Evolutionary conservation across 2,113 vertebrate genomes (phyloP), one percentile per base, ranked within the genome.

Genomic region (Microtus oregoni): DNA sequence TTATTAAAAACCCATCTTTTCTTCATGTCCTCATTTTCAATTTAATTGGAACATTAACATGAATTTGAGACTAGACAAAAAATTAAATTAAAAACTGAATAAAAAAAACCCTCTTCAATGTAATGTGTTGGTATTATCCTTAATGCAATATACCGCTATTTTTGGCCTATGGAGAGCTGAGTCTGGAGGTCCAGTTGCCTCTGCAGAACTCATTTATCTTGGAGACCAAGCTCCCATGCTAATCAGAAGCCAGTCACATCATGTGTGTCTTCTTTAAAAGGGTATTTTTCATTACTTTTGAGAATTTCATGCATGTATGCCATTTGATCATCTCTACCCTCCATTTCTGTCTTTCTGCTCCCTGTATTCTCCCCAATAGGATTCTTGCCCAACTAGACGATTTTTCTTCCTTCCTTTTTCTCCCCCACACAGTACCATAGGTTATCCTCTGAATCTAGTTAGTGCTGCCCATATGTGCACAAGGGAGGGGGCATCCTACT

Each of bases 11-110:
- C 32, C 38, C 47, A 90, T 67, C 47, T 35, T 86, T 93, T 72
- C 86, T 90, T 77, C 35, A 86, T 91, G 96, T 89, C 52, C 86
- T 97, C 47, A 81, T 90, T 98, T 96, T 93, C n/a, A 78, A 75
- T 92, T 91, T 96, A 92, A 93, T 92, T 96, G 73, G 89, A 95
- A 89, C 47, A 89, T 90, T 68, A 92, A 78, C 73, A 52, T 32
- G n/a, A 76, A 44, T 47, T 78, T 93, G 52, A 94, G 55, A 96
- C 52, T 75, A 90, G 87, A 83, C 61, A 26, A 91, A 75, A 95
- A 88, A 90, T 24, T 72, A 79, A 90, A 91, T 94, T 76, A 89
- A 89, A 76, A 76, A 67, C 83, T 73, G 91, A 30, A 19, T 58
- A 24, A 70, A 72, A 90, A 50, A 76, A 65, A 70, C 44, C 24